Evolutionary conservation across 2,113 vertebrate species (phyloP).

Genomic region (Dascyllus trimaculatus): DNA sequence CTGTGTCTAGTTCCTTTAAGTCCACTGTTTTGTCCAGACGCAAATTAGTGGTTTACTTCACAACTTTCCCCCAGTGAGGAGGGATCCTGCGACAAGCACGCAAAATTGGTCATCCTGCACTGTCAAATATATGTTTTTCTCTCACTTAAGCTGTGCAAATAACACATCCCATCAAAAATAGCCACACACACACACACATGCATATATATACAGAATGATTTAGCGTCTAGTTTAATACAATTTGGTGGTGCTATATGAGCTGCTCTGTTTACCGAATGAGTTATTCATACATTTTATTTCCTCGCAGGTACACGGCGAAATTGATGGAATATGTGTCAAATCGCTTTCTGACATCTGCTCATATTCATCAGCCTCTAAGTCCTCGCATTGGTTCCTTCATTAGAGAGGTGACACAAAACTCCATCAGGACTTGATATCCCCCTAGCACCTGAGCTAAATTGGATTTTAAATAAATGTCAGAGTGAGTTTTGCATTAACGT

Average conservation of each 20-base stretch:
- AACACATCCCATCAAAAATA: slow-evolving; percentile 33
- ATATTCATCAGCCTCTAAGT: slow-evolving; percentile 83
- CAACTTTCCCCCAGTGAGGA: background rate
- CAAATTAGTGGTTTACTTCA: slow-evolving; percentile 12
- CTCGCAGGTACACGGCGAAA: slow-evolving; percentile 78
- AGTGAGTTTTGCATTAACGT: slow-evolving; percentile 77
- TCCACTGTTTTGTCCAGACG: background rate
- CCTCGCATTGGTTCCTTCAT: slow-evolving; percentile 80
- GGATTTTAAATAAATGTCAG: slow-evolving; percentile 88
- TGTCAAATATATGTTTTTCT: slow-evolving; percentile 16
- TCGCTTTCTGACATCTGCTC: slow-evolving; percentile 84
- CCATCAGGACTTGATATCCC: slow-evolving; percentile 79
- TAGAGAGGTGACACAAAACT: slow-evolving; percentile 83
- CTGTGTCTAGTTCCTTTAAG: slow-evolving; percentile 1
- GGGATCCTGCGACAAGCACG: slow-evolving; percentile 22
- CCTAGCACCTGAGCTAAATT: slow-evolving; percentile 84
- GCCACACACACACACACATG: background rate
- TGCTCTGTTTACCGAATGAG: slow-evolving; percentile 72
- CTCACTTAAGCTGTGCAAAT: slow-evolving; percentile 41
- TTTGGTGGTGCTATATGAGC: slow-evolving; percentile 51
- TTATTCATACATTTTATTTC: slow-evolving; percentile 77
- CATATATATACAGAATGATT: slow-evolving; percentile 26
- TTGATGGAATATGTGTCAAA: slow-evolving; percentile 86
- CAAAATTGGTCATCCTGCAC: slow-evolving; percentile 24
- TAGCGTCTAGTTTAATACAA: slow-evolving; percentile 59